Percentiles rank a stretch among this genome's conserved stretches.
These are phyloP conservation scores for Aurelia coerulea DNA, from an alignment of 30 jellyfish, hydroid and myxozoan species.

Conservation along the genomic window DNA sequence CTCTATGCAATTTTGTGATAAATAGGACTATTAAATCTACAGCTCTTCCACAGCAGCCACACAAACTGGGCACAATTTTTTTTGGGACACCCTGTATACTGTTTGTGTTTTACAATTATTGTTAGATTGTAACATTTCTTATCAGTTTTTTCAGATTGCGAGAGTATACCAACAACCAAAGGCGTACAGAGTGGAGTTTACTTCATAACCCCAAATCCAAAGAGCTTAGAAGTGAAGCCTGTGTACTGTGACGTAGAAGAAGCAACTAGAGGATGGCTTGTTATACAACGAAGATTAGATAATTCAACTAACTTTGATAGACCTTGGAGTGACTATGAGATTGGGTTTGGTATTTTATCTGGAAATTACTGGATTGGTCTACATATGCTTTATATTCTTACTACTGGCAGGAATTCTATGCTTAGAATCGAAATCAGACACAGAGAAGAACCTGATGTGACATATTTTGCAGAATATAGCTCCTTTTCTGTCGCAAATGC, in stretches of 20 bases:
- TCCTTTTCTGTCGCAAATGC: constrained; percentile 30
- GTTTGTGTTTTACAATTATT: too few relatives aligned
- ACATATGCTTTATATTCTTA: constrained; percentile 24
- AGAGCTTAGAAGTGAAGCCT: background rate
- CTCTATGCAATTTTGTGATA: too few relatives aligned
- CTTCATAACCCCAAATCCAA: too few relatives aligned
- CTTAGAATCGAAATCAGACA: constrained; percentile 36
- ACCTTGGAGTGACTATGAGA: constrained; percentile 42
- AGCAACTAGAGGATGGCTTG: constrained; percentile 47
- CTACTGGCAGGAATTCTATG: constrained; percentile 8
- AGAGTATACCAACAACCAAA: too few relatives aligned
- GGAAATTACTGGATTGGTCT: constrained; percentile 47
- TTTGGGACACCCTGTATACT: too few relatives aligned
- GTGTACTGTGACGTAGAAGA: constrained; percentile 47
- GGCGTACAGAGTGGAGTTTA: too few relatives aligned
- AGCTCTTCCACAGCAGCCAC: too few relatives aligned
- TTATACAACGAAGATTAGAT: constrained; percentile 47
- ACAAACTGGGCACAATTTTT: too few relatives aligned
- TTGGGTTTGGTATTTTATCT: constrained; percentile 22
- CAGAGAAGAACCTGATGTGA: background rate
- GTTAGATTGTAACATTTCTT: too few relatives aligned
- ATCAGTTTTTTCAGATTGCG: too few relatives aligned
- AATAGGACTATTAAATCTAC: too few relatives aligned
- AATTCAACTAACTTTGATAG: constrained; percentile 22
- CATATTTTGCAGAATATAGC: constrained; percentile 35